Percentiles rank a stretch among this genome's conserved stretches.
phyloP scores from a whole-genome alignment of 2,113 vertebrate genomes.

The Poecile atricapillus region DNA sequence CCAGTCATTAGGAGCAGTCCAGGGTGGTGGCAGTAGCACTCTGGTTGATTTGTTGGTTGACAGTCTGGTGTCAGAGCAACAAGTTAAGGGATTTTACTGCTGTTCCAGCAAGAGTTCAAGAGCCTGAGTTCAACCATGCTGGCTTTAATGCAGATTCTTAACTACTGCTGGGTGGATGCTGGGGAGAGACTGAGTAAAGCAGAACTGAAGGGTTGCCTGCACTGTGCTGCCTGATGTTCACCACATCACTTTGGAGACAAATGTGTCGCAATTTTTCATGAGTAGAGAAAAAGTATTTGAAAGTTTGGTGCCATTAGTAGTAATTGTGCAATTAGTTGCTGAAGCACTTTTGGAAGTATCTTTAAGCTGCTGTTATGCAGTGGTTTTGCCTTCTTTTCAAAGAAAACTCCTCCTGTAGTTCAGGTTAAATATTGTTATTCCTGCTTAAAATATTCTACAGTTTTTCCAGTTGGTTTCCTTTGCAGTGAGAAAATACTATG shows the following conservation, averaged over 20 bases:
- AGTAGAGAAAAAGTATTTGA: not conserved
- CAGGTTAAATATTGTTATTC: not conserved
- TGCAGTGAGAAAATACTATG: not conserved
- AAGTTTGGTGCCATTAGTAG: not conserved
- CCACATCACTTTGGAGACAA: not conserved
- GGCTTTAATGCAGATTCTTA: not conserved
- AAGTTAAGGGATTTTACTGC: not conserved
- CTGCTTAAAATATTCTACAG: not conserved
- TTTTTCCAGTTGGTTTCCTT: not conserved
- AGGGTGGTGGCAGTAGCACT: not conserved
- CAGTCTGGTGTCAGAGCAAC: not conserved
- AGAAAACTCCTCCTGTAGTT: not conserved
- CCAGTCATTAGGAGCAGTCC: not conserved
- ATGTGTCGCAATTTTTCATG: not conserved
- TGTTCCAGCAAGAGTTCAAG: not conserved
- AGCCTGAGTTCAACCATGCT: not conserved
- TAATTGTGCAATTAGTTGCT: not conserved
- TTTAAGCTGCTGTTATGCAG: not conserved
- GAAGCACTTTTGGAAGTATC: not conserved
- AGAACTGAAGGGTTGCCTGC: not conserved
- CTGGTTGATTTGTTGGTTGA: not conserved
- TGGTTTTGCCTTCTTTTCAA: not conserved
- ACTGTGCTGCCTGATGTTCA: not conserved
- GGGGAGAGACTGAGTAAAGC: not conserved
- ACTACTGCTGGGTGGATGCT: rapidly evolving